A percentile compares a stretch with the other conserved stretches of the same genome.
phyloP scores from a whole-genome alignment of 1,140 invertebrate genomes.

The Drosophila virilis region DNA sequence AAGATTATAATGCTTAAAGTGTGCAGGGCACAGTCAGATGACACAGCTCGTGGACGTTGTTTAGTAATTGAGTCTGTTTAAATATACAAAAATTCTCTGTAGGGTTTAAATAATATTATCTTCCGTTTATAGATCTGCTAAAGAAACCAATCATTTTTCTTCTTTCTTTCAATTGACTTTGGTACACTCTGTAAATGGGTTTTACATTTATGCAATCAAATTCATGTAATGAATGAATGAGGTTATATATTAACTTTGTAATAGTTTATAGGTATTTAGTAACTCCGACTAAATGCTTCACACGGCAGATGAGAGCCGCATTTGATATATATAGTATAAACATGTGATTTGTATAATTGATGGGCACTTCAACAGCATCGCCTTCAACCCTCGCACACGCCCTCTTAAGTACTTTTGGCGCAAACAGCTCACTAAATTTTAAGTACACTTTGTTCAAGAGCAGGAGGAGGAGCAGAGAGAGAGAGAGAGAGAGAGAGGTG shows the following conservation, averaged over 20 bases:
- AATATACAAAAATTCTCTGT: too few relatives aligned
- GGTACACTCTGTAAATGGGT: not conserved
- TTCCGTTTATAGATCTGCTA: too few relatives aligned
- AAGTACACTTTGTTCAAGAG: slow-evolving; percentile 36
- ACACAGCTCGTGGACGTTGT: not conserved
- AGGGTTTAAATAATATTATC: too few relatives aligned
- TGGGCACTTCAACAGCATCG: not conserved
- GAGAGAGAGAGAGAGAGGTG: not conserved
- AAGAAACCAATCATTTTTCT: too few relatives aligned
- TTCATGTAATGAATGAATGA: too few relatives aligned
- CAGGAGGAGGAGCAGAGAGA: not conserved
- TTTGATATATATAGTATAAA: not conserved
- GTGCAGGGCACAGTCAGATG: slow-evolving; percentile 14
- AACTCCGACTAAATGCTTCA: not conserved
- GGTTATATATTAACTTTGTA: too few relatives aligned
- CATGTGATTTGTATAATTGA: slow-evolving; percentile 5
- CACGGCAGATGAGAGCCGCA: not conserved
- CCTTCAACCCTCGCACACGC: slow-evolving; percentile 14
- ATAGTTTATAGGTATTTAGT: not conserved
- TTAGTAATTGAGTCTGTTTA: too few relatives aligned
- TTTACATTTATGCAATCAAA: too few relatives aligned
- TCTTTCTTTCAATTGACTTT: slow-evolving; percentile 2
- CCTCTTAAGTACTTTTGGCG: slow-evolving; percentile 25
- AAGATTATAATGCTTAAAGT: slow-evolving; percentile 38
- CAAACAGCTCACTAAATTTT: slow-evolving; percentile 36